Base-by-base conservation (phyloP, 2,888 invertebrate genomes). In the Cataglyphis livida region DNA sequence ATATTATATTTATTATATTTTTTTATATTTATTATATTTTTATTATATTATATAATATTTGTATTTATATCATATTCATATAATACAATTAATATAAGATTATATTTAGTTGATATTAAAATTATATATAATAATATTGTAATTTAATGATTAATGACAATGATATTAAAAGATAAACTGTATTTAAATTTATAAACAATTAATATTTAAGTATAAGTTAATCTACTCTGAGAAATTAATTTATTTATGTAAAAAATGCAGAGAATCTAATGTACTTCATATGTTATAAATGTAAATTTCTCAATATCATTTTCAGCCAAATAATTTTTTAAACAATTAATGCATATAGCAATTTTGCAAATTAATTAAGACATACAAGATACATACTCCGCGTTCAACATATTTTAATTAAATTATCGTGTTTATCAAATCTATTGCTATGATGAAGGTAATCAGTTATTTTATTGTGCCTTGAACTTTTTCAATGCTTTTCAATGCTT, bases 401-500 rank as follows among this genome's bases (percentile, higher is more conserved):
- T 35, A 25, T 44, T 51, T 48, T 3, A 44, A 51, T n/a, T 54
- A n/a, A 38, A 41, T 74, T 76, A 68, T 70, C n/a, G 15, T 54
- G 25, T 57, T 57, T 28, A 66, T 81, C 57, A 28, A 76, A 75
- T 25, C 15, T 70, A 65, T 81, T 70, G 21, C 7, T 1, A 21
- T n/a, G n/a, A 71, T 44, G n/a, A 76, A 61, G 41, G 41, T 70
- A 70, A 74, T 41, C 41, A 32, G 44, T 70, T 7, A 1, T n/a
- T 57, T 25, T 35, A 48, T 83, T 57, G n/a, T 64, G 51, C n/a
- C 79, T 59, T 84, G 83, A 87, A 88, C 87, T 82, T 68, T 70
- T 81, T 59, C 65, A 25, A 38, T 70, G 81, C 83, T 68, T 70
- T 81, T 59, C 65, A 25, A 38, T 70, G 81, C 83, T 81, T 81